A percentile compares a stretch with the other conserved stretches of the same genome.
Conservation (phyloP, 2,888 invertebrate genomes). For the Helleia helle region DNA sequence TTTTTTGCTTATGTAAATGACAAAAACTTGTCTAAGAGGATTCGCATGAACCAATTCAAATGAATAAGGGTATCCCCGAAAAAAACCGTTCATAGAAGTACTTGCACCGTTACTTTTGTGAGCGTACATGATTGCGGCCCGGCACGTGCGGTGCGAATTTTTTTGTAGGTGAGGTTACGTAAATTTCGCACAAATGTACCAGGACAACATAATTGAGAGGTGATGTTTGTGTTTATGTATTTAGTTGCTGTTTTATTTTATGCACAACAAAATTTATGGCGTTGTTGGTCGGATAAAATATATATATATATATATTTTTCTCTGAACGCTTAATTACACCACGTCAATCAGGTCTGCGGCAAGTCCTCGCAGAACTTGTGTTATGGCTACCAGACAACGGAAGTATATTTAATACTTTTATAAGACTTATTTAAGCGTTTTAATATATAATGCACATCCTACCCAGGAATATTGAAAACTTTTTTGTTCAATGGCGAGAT, state of each 20-base stretch:
- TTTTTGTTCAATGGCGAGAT: no score
- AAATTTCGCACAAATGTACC: slow-evolving; percentile 70
- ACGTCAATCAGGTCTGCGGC: no score
- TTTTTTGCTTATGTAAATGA: slow-evolving; percentile 24
- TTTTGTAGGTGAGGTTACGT: slow-evolving; percentile 58
- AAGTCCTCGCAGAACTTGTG: no score
- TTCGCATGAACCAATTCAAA: slow-evolving; percentile 39
- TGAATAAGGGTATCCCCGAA: slow-evolving; percentile 57
- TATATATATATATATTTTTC: no score
- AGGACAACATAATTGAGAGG: slow-evolving; percentile 42
- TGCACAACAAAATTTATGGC: neutral
- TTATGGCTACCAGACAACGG: no score
- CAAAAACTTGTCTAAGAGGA: slow-evolving; percentile 37
- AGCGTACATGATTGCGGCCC: slow-evolving; percentile 44
- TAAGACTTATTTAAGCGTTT: no score
- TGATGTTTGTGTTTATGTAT: slow-evolving; percentile 37
- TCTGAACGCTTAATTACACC: no score
- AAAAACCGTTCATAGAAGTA: slow-evolving; percentile 34
- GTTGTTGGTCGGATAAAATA: no score
- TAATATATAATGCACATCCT: no score
- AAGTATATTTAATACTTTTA: no score
- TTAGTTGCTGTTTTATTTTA: neutral
- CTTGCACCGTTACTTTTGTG: slow-evolving; percentile 49
- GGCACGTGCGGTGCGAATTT: slow-evolving; percentile 55
- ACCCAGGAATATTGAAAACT: no score